Conservation (phyloP, 2,888 invertebrate genomes). For the Allophyes oxyacanthae region DNA sequence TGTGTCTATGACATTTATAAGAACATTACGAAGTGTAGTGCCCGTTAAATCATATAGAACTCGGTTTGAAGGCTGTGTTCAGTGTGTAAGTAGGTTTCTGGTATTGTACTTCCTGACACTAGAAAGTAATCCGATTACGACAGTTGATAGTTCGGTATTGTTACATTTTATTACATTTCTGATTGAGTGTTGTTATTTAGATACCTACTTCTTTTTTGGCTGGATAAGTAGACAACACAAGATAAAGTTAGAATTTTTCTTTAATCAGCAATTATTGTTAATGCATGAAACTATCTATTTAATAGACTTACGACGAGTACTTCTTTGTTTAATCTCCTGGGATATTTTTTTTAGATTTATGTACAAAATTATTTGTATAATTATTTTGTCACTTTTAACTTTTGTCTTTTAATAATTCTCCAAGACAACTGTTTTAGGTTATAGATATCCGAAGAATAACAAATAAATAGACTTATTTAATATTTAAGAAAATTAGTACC, state of each 20-base stretch:
- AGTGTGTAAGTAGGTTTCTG: constrained; percentile 38
- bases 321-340: too few species aligned
- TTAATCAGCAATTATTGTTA: too few species aligned
- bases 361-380: too few species aligned
- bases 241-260: too few species aligned
- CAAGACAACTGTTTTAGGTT: too few species aligned
- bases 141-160: constrained; percentile 17
- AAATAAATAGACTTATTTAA: too few species aligned
- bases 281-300: too few species aligned
- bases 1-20: constrained; percentile 39
- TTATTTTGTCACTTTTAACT: too few species aligned
- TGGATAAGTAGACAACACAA: neutral
- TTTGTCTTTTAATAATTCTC: too few species aligned
- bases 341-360: too few species aligned
- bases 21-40: constrained; percentile 35
- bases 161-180: constrained; percentile 16
- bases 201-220: neutral
- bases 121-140: constrained; percentile 42
- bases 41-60: constrained; percentile 35
- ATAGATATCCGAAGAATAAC: too few species aligned
- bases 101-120: constrained; percentile 41
- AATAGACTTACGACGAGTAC: too few species aligned
- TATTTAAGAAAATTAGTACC: constrained; percentile 13
- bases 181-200: constrained; percentile 7
- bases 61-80: constrained; percentile 28